Percentiles rank a stretch among this genome's conserved stretches.
Evolutionary conservation across 2,888 invertebrate species (phyloP).

Genomic region (Troides oblongomaculatus): DNA sequence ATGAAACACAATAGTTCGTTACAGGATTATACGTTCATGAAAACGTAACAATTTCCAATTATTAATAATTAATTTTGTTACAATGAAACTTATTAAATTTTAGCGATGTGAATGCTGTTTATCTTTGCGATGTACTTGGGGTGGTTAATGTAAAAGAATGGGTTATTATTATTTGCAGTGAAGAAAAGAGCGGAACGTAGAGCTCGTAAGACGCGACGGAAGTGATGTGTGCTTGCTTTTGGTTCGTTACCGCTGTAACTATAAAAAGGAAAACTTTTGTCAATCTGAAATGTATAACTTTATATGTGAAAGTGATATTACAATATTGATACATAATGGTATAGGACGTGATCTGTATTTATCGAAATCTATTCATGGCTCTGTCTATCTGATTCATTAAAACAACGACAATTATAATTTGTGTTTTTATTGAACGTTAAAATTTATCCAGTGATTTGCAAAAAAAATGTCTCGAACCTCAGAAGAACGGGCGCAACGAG

Average conservation of each 20-base stretch:
- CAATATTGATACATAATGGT: constrained; percentile 10
- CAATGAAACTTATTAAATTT: neutral
- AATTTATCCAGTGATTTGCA: too few species aligned
- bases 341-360: constrained; percentile 5
- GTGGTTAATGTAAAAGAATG: neutral
- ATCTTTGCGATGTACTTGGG: too few species aligned
- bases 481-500: too few species aligned
- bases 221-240: constrained; percentile 14
- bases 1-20: too few species aligned
- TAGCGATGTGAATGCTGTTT: neutral
- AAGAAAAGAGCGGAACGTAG: neutral
- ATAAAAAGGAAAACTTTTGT: constrained; percentile 11
- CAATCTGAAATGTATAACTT: constrained; percentile 8
- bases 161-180: neutral
- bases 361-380: neutral
- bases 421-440: neutral
- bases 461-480: too few species aligned
- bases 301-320: neutral
- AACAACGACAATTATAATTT: constrained; percentile 60
- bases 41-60: neutral
- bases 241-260: constrained; percentile 10
- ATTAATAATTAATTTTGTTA: neutral
- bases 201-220: neutral
- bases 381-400: constrained; percentile 63
- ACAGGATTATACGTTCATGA: neutral